Percentiles rank a stretch among this genome's conserved stretches.
phyloP scores from a whole-genome alignment of 2,113 vertebrate species.

The Eclectus roratus region DNA sequence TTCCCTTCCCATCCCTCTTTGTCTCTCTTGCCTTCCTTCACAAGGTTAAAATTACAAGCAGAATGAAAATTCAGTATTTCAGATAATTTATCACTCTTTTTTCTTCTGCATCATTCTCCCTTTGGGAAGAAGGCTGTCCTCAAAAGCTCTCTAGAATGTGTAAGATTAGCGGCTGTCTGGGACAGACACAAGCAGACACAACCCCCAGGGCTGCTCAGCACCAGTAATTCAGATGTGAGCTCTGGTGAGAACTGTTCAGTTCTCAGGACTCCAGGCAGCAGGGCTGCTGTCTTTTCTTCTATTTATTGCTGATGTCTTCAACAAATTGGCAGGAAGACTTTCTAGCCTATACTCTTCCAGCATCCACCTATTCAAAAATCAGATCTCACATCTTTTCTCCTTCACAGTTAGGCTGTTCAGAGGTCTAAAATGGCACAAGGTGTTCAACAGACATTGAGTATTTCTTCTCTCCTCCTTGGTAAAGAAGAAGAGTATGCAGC shows the following conservation, averaged over 20 bases:
- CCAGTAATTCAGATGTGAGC: neutral
- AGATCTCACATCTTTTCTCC: neutral
- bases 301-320: neutral
- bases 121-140: neutral
- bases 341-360: neutral
- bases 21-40: neutral
- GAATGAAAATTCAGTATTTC: neutral
- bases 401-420: neutral
- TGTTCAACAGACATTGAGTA: neutral
- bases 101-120: rapidly evolving
- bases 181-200: neutral
- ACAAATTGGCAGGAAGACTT: neutral
- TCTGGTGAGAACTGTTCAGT: neutral
- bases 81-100: neutral
- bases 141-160: neutral
- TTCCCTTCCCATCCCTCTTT: neutral
- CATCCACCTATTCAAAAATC: neutral
- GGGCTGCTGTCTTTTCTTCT: neutral
- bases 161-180: neutral
- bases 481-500: neutral
- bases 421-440: neutral
- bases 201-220: neutral
- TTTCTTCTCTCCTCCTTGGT: neutral
- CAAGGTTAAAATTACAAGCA: neutral
- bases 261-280: neutral